These are phyloP conservation scores for Drosophila melanosoma DNA, from an alignment of 2,888 invertebrate species.

Conservation along the genomic window DNA sequence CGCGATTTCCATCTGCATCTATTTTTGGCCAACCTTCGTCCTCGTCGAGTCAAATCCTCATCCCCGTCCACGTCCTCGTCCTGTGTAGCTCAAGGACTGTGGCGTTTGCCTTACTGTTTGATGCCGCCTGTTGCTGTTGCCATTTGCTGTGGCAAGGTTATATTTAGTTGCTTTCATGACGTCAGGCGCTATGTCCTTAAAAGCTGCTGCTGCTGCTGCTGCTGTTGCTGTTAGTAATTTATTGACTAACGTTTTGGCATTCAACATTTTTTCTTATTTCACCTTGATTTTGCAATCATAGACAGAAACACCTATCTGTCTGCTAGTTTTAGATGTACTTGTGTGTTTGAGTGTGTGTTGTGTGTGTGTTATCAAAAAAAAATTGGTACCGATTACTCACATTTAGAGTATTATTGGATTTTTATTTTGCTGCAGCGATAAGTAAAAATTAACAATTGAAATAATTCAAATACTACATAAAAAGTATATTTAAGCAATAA, in stretches of 20 bases:
- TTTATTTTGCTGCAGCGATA: neutral
- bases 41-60: conserved; percentile 14
- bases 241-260: conserved; percentile 37
- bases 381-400: conserved; percentile 25
- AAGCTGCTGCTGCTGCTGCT: conserved; percentile 12
- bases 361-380: conserved; percentile 9
- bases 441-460: neutral
- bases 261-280: conserved; percentile 2
- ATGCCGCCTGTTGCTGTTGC: conserved; percentile 44
- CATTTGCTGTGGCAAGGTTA: conserved; percentile 33
- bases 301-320: conserved; percentile 13
- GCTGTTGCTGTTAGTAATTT: conserved; percentile 7
- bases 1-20: conserved; percentile 16
- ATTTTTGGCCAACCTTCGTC: conserved; percentile 1
- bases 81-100: conserved; percentile 46
- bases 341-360: neutral
- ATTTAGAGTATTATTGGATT: conserved; percentile 29
- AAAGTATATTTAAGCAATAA: neutral
- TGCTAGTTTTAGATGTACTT: neutral
- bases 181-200: conserved; percentile 45
- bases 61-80: conserved; percentile 27
- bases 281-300: conserved; percentile 4
- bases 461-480: conserved; percentile 1
- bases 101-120: conserved; percentile 12
- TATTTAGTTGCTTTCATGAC: conserved; percentile 34